Evolutionary conservation across 2,888 invertebrate species (phyloP), one percentile per base, ranked within the genome.

Genomic region (Beris morrisii): DNA sequence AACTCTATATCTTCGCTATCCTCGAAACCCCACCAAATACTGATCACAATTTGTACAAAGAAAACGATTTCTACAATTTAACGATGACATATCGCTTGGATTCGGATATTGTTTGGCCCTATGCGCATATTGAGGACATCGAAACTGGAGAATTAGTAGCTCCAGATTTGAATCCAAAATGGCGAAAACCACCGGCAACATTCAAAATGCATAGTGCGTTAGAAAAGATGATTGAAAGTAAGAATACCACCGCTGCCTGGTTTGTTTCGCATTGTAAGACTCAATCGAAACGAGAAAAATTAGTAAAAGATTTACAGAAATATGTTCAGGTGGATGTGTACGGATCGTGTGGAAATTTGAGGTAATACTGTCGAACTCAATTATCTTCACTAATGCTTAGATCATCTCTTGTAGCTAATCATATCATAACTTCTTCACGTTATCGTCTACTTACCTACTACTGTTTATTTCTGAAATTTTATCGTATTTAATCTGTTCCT

Each of bases 311-410:
- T 68, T 75, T 91, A 50, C 78, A 82, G 54, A 82, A 83, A 68
- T 78, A 84, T 74, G 83, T 90, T n/a, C 71, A 79, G 1, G 83
- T 89, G 11, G 87, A 88, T 74, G 81, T 88, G 28, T 88, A 82
- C 73, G 89, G 88, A 13, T 73, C 73, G 1, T 90, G 89, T 74
- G 87, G 88, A 0, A 70, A 72, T 0, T 71, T 77, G 2, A 76
- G 72, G 72, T 83, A 65, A 72, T 70, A 22, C 22, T 22, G 22
- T 22, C 22, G 22, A 22, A 22, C 22, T 22, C 1, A 22, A 22
- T 22, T 22, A 22, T 22, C 22, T 1, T 22, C 22, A 22, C 22
- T 22, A 2, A 22, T 22, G 22, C 22, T 22, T 22, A 22, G 70
- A 54, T 43, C 9, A 13, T 56, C 11, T 38, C 4, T n/a, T 15